Evolutionary conservation across 2,113 vertebrate genomes (phyloP).

Genomic region (Tetrax tetrax): DNA sequence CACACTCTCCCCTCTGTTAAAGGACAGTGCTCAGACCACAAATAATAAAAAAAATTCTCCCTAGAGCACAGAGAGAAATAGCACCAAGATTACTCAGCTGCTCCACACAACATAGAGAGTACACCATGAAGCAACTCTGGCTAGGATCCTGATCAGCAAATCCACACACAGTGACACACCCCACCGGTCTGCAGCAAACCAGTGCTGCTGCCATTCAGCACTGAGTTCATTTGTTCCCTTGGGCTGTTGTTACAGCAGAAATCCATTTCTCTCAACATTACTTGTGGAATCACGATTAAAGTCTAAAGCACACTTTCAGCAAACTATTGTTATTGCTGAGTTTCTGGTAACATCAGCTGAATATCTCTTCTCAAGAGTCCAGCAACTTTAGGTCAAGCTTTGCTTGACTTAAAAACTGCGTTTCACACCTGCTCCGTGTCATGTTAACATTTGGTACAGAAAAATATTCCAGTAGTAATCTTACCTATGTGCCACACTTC

Average conservation of each 20-base stretch:
- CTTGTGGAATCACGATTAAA: not conserved
- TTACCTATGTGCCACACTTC: slow-evolving; percentile 89
- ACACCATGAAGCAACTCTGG: not conserved
- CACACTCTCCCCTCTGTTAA: not conserved
- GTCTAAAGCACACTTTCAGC: not conserved
- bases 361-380: not conserved
- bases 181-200: not conserved
- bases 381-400: not conserved
- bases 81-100: accelerated
- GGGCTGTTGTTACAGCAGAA: not conserved
- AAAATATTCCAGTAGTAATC: not conserved
- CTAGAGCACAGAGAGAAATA: not conserved
- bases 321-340: not conserved
- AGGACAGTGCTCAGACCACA: not conserved
- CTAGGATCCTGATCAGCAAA: not conserved
- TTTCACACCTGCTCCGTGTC: not conserved
- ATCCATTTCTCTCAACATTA: not conserved
- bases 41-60: not conserved
- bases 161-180: not conserved
- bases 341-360: not conserved
- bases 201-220: not conserved
- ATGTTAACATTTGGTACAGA: not conserved
- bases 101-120: accelerated
- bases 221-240: accelerated
- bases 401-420: not conserved